These are phyloP conservation scores for Ptilonorhynchus violaceus DNA, from an alignment of 2,113 vertebrate species.

Conservation along the genomic window DNA sequence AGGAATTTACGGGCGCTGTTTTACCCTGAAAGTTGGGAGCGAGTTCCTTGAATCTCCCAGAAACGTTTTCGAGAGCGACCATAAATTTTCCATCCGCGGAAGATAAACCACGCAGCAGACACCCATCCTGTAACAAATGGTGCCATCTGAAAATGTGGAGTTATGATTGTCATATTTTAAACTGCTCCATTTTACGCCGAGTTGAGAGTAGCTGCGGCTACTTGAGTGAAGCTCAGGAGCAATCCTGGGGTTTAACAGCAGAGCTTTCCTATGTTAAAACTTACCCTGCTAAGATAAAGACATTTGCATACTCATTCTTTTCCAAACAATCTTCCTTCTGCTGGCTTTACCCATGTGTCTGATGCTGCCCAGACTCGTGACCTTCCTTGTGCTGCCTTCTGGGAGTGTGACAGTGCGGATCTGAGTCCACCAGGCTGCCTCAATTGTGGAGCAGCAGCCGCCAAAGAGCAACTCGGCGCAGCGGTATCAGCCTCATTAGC, in stretches of 20 bases:
- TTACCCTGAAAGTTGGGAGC: background rate
- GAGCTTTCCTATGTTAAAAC: background rate
- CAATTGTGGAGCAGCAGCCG: slow-evolving; percentile 12
- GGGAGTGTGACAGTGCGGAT: background rate
- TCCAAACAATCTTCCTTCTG: background rate
- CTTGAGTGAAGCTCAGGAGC: background rate
- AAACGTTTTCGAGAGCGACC: background rate
- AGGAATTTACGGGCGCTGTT: background rate
- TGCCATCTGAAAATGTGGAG: background rate
- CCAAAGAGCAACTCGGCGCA: slow-evolving; percentile 39
- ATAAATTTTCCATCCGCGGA: slow-evolving; percentile 7
- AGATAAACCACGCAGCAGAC: background rate
- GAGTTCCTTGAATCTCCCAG: slow-evolving; percentile 27
- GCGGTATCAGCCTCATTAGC: slow-evolving; percentile 44
- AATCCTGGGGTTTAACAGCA: background rate
- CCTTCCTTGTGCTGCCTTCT: background rate
- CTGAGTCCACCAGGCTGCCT: background rate
- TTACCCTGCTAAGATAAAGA: background rate
- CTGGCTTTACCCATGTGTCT: background rate
- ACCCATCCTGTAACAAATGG: background rate
- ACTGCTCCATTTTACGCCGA: background rate
- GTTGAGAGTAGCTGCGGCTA: background rate
- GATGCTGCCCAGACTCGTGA: background rate
- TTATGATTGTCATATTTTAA: background rate
- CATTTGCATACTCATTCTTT: background rate